Evolutionary conservation across 2,113 vertebrate genomes (phyloP), one percentile per base, ranked within the genome.

Genomic region (Podarcis cretensis): DNA sequence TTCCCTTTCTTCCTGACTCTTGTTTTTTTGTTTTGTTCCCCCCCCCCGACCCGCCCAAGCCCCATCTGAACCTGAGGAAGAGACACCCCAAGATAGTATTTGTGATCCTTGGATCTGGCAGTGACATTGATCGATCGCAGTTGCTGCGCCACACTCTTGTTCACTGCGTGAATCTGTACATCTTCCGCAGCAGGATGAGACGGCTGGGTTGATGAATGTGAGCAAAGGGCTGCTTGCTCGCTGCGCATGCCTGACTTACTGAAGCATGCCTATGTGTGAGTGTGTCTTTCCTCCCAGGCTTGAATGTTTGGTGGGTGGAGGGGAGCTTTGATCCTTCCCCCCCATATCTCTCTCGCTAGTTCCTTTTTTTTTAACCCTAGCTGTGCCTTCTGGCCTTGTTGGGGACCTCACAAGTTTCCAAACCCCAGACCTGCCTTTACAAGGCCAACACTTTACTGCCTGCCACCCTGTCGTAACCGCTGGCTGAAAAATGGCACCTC

Each of bases 401-500:
- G 37, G 37, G 32, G 6, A 23, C 18, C 87, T 37, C 7, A 32
- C 10, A 16, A 76, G 71, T 71, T 6, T 4, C 59, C 9, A 23
- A 78, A 23, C 81, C 71, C 84, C 32, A 30, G 21, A 21, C 23
- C 57, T 65, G 37, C 57, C 57, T n/a, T 85, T 16, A 35, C 13
- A 8, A 48, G 43, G 23, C 48, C 27, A 35, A 8, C 48, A 21
- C 5, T 5, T 6, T 5, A 13, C 86, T 37, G 8, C 57, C 59
- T 20, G 40, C 63, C 40, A 30, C 54, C 63, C 40, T 76, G 84
- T 35, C 4, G 0, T 82, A 54, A 16, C 63, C 20, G 40, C 13
- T 6, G 35, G 25, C 71, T 86, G 89, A 82, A 82, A 83, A 90
- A 78, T 69, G 59, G 84, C 78, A 82, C 32, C 81, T 40, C 25